Evolutionary conservation across 2,113 vertebrate genomes (phyloP), one percentile per base, ranked within the genome.

Genomic region (Thymallus thymallus): DNA sequence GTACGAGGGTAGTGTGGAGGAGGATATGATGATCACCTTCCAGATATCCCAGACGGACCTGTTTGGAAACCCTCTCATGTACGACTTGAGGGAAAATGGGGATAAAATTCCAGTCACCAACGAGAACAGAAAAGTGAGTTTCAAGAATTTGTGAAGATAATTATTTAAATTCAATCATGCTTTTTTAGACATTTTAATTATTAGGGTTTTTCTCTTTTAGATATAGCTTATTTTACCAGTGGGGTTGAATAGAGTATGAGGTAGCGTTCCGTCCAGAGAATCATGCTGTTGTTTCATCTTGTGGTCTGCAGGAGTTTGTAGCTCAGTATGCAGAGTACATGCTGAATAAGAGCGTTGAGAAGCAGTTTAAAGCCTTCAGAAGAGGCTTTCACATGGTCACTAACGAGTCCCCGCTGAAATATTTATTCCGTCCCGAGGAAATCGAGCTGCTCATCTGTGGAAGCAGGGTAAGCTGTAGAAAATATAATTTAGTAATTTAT

Each of bases 361-460:
- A 99, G 80, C 98, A 99, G 86, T 99, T 99, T 89, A 98, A 98
- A 86, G 98, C 98, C 0, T 99, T 99, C 94, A 94, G 96, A 84
- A 96, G 97, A 94, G 98, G 98, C 84, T 99, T 99, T 89, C 98
- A 99, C 89, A 99, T 99, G 98, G 98, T 99, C 80, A 99, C 98
- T 89, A 99, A 97, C 73, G 98, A 99, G 88, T 99, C 98, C 18
- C 98, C 97, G 1, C 92, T 99, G 79, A 99, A 99, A 83, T 98
- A 98, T 91, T 92, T 99, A 85, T 99, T 99, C 93, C 93, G 97
- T 85, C 95, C 97, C 2, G 98, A 98, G 89, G 98, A 99, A 85
- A 99, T 99, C 68, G 98, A 99, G 91, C 93, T 99, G 73, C 96
- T 99, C 51, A 98, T 99, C 88, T 99, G 98, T 85, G 98, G 98